Conservation (phyloP, 2,797 vertebrate species). For the Coluber constrictor region DNA sequence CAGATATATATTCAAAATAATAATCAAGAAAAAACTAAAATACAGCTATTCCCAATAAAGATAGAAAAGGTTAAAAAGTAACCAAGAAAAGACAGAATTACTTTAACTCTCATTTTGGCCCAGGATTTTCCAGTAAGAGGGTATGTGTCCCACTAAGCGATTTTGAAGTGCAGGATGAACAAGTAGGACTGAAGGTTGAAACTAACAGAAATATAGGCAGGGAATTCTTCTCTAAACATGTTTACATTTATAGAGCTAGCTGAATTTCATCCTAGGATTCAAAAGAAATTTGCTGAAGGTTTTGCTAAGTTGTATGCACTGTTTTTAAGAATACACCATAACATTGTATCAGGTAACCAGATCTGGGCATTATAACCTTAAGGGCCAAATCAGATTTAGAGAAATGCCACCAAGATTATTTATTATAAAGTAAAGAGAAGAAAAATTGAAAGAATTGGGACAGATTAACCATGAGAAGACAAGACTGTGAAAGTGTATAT, state of each 20-base stretch:
- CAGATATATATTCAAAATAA: background rate
- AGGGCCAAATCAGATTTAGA: background rate
- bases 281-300: background rate
- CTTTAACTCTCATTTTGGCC: background rate
- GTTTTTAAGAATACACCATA: background rate
- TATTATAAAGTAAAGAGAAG: background rate
- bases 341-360: background rate
- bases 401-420: background rate
- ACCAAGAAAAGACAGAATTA: background rate
- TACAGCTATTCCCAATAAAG: background rate
- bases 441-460: background rate
- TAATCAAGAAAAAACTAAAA: background rate
- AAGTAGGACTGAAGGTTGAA: background rate
- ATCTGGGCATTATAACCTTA: background rate
- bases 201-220: background rate
- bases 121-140: background rate
- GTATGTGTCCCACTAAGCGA: background rate
- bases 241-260: background rate
- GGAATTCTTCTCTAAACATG: background rate
- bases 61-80: background rate
- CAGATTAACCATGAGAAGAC: background rate
- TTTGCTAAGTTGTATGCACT: background rate
- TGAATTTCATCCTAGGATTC: background rate
- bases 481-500: background rate
- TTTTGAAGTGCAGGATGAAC: background rate